Evolutionary conservation across 2,888 invertebrate genomes (phyloP), one percentile per base, ranked within the genome.

Genomic region (Dryobotodes eremita): DNA sequence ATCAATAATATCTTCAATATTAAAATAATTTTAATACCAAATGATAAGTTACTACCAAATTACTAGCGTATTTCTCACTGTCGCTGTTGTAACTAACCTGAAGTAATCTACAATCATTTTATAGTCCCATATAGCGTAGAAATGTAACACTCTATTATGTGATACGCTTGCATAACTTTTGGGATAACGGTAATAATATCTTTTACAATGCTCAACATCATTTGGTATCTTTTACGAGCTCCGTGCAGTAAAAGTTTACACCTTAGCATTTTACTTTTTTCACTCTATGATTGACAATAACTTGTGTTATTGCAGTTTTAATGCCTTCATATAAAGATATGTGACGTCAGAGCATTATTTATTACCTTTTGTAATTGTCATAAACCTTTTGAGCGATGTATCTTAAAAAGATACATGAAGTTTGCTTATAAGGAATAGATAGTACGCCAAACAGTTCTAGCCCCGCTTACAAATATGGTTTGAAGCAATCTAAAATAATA

Each of bases 231-330:
- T 89, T 89, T 89, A 89, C 78, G 89, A 89, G 77, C 64, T 61
- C 50, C 31, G 50, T 65, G 83, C 71, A 65, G 78, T 89, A 90
- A 87, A 86, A 90, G 81, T 88, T 91, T 83, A 90, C 82, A 89
- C 88, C 86, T 85, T 72, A 77, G 48, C 68, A 80, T 86, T n/a
- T n/a, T 75, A 80, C 80, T 75, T 77, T 86, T 88, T 84, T 78
- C 71, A 88, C 84, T 74, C 84, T 86, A 88, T 86, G 75, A 86
- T 88, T 90, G 88, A 89, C 89, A 90, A 89, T 90, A 89, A 89
- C 75, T 71, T 79, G 82, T 76, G 85, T 88, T 90, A 89, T 89
- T 90, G 88, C 86, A 80, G 79, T 79, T 86, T 88, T 89, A 86
- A 86, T 86, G 77, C 68, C 62, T 88, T 87, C 84, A 73, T 86